Conservation (phyloP, 1,140 invertebrate species). For the Cydia pomonella region DNA sequence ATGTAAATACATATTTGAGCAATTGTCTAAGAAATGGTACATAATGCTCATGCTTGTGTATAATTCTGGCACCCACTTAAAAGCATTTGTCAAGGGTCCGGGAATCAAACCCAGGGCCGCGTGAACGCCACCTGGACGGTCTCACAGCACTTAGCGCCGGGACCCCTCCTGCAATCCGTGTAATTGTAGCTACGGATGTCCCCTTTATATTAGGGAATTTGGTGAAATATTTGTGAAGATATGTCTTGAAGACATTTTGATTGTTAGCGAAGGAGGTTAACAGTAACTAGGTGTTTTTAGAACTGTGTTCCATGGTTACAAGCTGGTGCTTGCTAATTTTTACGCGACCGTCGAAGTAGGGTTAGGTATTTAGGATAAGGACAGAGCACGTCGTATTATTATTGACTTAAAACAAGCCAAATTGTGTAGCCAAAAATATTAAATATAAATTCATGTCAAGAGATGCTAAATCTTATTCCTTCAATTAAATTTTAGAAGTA, state of each 20-base stretch:
- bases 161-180: constrained; percentile 12
- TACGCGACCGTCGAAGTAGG: too few relatives aligned
- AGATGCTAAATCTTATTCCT: too few relatives aligned
- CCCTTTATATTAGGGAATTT: not conserved
- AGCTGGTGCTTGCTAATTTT: too few relatives aligned
- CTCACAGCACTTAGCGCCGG: constrained; percentile 16
- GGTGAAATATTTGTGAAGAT: not conserved
- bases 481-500: too few relatives aligned
- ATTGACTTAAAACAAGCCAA: too few relatives aligned
- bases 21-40: not conserved
- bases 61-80: not conserved
- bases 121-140: constrained; percentile 7
- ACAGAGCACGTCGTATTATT: too few relatives aligned
- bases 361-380: too few relatives aligned
- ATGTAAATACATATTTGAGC: not conserved
- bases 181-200: constrained; percentile 2
- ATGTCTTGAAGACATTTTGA: not conserved
- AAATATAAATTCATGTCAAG: too few relatives aligned
- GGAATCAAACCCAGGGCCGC: constrained; percentile 13
- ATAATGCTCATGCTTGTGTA: not conserved
- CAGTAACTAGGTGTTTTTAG: too few relatives aligned
- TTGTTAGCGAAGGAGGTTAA: not conserved
- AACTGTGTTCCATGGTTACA: too few relatives aligned
- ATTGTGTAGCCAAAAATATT: too few relatives aligned
- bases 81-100: constrained; percentile 18